A percentile compares a stretch with the other conserved stretches of the same genome.
phyloP scores from a whole-genome alignment of 2,888 invertebrate genomes.

The Lasiommata megera region DNA sequence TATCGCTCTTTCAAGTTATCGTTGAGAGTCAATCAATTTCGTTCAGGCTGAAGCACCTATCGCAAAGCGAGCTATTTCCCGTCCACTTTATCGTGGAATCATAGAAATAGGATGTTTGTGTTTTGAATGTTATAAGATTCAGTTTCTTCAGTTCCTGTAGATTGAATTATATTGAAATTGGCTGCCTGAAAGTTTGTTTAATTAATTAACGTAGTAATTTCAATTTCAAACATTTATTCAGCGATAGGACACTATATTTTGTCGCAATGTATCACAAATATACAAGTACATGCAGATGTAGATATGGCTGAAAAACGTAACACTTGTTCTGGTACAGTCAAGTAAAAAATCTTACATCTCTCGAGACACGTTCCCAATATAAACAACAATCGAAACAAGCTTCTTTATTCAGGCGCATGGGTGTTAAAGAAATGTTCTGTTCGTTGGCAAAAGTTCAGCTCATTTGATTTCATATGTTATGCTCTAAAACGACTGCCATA shows the following conservation, averaged over 20 bases:
- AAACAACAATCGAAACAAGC: not conserved
- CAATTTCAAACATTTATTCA: too few relatives aligned
- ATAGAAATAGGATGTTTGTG: not conserved
- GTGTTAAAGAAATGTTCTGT: not conserved
- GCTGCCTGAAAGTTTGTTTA: too few relatives aligned
- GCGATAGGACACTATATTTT: too few relatives aligned
- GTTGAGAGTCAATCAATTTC: not conserved
- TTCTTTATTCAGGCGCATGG: not conserved
- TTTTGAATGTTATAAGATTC: not conserved
- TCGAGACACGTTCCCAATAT: not conserved
- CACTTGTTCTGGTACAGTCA: too few relatives aligned
- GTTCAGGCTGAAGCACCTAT: not conserved
- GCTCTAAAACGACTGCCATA: conserved; percentile 1
- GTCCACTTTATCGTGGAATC: conserved; percentile 1
- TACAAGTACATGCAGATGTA: too few relatives aligned
- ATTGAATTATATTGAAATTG: not conserved
- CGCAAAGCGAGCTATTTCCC: not conserved
- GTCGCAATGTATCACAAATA: too few relatives aligned
- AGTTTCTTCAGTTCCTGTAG: not conserved
- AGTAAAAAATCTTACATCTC: not conserved
- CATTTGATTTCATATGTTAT: conserved; percentile 3
- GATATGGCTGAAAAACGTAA: too few relatives aligned
- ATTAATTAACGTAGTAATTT: too few relatives aligned
- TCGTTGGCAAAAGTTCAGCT: conserved; percentile 6
- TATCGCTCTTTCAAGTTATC: not conserved